Percentiles rank a stretch among this genome's conserved stretches.
Evolutionary conservation across 2,797 vertebrate genomes (phyloP).

Genomic region (Sparus aurata): DNA sequence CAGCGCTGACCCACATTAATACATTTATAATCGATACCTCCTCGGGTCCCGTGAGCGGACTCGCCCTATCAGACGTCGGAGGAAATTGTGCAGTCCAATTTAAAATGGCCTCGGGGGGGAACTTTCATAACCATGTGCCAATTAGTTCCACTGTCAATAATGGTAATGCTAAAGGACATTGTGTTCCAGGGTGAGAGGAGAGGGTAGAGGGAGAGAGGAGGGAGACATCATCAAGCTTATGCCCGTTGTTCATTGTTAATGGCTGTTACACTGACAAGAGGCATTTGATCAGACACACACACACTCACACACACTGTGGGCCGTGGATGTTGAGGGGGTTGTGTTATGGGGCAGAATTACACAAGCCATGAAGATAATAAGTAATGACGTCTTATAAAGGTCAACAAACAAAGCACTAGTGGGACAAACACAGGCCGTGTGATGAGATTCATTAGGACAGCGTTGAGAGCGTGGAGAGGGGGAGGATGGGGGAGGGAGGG

Average conservation of each 20-base stretch:
- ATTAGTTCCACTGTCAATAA: conserved; percentile 84
- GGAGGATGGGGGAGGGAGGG: background rate
- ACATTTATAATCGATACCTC: conserved; percentile 79
- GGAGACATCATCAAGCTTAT: conserved; percentile 65
- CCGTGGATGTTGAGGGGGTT: conserved; percentile 48
- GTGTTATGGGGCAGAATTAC: conserved; percentile 68
- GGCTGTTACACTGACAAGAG: conserved; percentile 76
- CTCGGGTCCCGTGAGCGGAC: conserved; percentile 53
- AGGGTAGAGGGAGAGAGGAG: conserved; percentile 53
- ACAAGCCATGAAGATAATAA: conserved; percentile 76
- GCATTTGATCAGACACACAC: conserved; percentile 72
- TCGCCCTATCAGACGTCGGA: conserved; percentile 65
- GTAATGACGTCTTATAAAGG: conserved; percentile 78
- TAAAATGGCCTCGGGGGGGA: conserved; percentile 68
- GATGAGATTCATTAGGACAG: conserved; percentile 81
- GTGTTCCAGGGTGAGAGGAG: conserved; percentile 67
- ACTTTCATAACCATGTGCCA: conserved; percentile 77
- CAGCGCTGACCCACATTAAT: conserved; percentile 75
- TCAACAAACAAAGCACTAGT: conserved; percentile 80
- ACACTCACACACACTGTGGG: conserved; percentile 46
- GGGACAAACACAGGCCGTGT: conserved; percentile 65
- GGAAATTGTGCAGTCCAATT: conserved; percentile 79
- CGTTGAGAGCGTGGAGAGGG: conserved; percentile 38
- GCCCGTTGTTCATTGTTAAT: conserved; percentile 75
- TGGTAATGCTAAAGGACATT: conserved; percentile 75